Evolutionary conservation across 2,113 vertebrate species (phyloP).

Genomic region (Orycteropus afer): DNA sequence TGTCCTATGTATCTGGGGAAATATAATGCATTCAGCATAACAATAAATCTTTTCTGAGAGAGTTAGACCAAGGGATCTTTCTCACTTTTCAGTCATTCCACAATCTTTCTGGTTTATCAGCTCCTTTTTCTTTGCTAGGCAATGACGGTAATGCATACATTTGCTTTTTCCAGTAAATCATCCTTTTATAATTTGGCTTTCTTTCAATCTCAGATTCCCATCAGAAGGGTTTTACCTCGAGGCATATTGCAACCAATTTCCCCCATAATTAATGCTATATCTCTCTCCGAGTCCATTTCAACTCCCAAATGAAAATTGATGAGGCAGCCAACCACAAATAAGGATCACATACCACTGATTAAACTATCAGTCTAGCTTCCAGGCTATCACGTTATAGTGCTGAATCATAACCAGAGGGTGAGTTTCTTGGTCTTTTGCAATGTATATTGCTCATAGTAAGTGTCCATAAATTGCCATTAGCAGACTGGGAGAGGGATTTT

Average conservation of each 20-base stretch:
- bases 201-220: slow-evolving; percentile 82
- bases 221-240: slow-evolving; percentile 79
- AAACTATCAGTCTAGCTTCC: slow-evolving; percentile 70
- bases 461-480: slow-evolving; percentile 58
- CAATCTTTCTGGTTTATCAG: slow-evolving; percentile 77
- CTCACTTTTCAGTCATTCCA: slow-evolving; percentile 63
- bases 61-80: slow-evolving; percentile 26
- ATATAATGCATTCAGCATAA: slow-evolving; percentile 59
- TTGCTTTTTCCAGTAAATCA: slow-evolving; percentile 80
- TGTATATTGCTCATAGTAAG: slow-evolving; percentile 48
- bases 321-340: slow-evolving; percentile 79
- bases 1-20: slow-evolving; percentile 57
- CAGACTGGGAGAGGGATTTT: slow-evolving; percentile 47
- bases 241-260: slow-evolving; percentile 82
- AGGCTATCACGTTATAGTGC: not conserved
- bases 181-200: slow-evolving; percentile 82
- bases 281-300: slow-evolving; percentile 82
- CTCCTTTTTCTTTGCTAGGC: slow-evolving; percentile 73
- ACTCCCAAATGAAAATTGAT: slow-evolving; percentile 83
- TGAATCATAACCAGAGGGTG: slow-evolving; percentile 48
- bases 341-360: slow-evolving; percentile 60
- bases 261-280: slow-evolving; percentile 85
- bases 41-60: slow-evolving; percentile 69
- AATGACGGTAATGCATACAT: slow-evolving; percentile 72
- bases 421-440: slow-evolving; percentile 58